A percentile compares a stretch with the other conserved stretches of the same genome.
Evolutionary conservation across 2,797 vertebrate genomes (phyloP).

Genomic region (Graptemys geographica): DNA sequence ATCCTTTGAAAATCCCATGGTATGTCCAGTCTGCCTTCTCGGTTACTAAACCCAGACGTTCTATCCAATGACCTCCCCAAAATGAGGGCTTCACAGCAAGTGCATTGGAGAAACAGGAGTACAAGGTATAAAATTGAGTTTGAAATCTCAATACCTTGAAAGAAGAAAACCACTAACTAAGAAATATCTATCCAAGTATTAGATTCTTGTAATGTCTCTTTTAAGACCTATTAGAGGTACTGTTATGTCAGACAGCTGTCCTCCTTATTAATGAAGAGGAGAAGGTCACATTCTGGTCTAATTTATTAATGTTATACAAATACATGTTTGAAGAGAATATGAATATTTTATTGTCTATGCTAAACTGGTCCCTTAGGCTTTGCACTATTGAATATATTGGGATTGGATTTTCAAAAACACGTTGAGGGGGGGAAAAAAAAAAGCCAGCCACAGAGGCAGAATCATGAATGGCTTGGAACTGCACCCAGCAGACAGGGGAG

Average conservation of each 20-base stretch:
- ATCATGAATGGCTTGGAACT: constrained; percentile 31
- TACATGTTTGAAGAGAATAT: constrained; percentile 75
- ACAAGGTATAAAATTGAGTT: neutral
- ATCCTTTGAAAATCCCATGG: neutral
- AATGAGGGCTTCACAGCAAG: neutral
- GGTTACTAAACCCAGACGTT: neutral
- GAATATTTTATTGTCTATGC: constrained; percentile 63
- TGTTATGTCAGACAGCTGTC: constrained; percentile 6
- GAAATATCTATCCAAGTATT: neutral
- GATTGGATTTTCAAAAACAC: constrained; percentile 43
- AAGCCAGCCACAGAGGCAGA: neutral
- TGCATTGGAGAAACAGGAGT: neutral
- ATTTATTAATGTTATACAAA: constrained; percentile 69
- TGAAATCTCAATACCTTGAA: neutral
- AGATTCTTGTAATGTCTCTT: neutral
- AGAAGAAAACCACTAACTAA: neutral
- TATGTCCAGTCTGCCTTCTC: neutral
- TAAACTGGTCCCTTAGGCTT: constrained; percentile 50
- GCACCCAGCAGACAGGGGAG: neutral
- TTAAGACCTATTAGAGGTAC: neutral
- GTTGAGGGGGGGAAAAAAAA: neutral
- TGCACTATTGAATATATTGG: constrained; percentile 50
- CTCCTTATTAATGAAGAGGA: constrained; percentile 25
- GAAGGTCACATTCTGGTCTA: constrained; percentile 64
- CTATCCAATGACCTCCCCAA: neutral